Evolutionary conservation across 2,797 vertebrate genomes (phyloP).

Genomic region (Agapornis canus): DNA sequence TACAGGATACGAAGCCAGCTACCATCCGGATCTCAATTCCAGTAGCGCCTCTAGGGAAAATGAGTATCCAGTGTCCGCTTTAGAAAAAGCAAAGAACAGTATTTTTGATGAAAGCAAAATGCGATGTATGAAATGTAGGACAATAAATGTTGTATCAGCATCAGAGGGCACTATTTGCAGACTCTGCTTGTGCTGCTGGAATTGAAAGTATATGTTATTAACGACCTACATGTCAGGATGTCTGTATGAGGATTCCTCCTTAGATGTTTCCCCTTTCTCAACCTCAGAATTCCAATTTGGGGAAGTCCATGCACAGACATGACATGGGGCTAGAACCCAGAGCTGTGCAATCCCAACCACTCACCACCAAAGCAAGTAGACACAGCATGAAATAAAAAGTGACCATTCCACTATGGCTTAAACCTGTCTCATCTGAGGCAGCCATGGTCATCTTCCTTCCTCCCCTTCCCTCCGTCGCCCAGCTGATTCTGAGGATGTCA

Average conservation of each 20-base stretch:
- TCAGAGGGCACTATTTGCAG: background rate
- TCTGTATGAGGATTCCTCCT: background rate
- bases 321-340: background rate
- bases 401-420: background rate
- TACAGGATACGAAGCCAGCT: rapidly evolving
- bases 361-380: background rate
- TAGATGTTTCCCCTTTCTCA: background rate
- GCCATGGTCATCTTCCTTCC: background rate
- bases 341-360: background rate
- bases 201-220: background rate
- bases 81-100: background rate
- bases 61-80: background rate
- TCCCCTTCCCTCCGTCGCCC: background rate
- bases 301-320: background rate
- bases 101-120: background rate
- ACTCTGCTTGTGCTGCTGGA: background rate
- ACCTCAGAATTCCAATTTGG: background rate
- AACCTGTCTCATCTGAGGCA: background rate
- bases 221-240: background rate
- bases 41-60: rapidly evolving
- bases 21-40: background rate
- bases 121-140: background rate
- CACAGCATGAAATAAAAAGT: background rate
- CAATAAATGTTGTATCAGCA: background rate
- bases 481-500: background rate